Base-by-base conservation (phyloP, 2,888 invertebrate genomes). In the Plebejus melissa region DNA sequence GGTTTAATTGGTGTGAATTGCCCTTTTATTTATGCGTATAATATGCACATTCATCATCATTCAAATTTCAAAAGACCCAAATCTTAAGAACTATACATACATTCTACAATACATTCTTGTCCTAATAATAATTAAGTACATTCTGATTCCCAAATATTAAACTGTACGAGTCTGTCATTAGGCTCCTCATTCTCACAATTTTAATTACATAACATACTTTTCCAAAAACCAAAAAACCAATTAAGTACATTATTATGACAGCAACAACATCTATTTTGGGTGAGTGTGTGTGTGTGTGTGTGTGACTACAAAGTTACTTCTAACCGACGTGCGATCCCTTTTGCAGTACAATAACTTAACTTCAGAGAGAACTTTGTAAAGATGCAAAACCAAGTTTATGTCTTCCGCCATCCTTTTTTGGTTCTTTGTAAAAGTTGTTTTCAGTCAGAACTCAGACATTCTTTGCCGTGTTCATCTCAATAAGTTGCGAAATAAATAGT, bases 1-100 rank as follows among this genome's bases (percentile, higher is more conserved):
- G 83, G 85, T 84, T 83, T 83, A 87, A 85, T 87, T 82, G 82
- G 77, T 79, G 80, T 80, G 81, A 36, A 81, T 81, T 82, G 80
- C 76, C 76, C 77, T 78, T 76, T 76, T 78, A 81, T 80, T 79
- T 72, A 72, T 72, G 72, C 72, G 50, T 50, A 22, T 22, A 2
- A 32, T 2, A 32, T 32, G 28, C 41, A 28, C 71, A 71, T 4
- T 71, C 0, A 13, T 50, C 28, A 28, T 32, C 32, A 16, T 32
- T 36, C 32, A 22, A 22, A 22, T 22, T 22, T 22, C 22, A 22
- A 22, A 22, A 28, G 22, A 32, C 1, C 1, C 9, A 54, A 54
- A 54, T 54, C 54, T 54, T 16, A 16, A 4, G 3, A 16, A 54
- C 54, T 54, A 4, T 16, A 54, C 22, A 22, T 22, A 22, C 22